Percentiles rank a stretch among this genome's conserved stretches.
Evolutionary conservation across 2,888 invertebrate species (phyloP).

Genomic region (Drosophila nr. perissopoda): DNA sequence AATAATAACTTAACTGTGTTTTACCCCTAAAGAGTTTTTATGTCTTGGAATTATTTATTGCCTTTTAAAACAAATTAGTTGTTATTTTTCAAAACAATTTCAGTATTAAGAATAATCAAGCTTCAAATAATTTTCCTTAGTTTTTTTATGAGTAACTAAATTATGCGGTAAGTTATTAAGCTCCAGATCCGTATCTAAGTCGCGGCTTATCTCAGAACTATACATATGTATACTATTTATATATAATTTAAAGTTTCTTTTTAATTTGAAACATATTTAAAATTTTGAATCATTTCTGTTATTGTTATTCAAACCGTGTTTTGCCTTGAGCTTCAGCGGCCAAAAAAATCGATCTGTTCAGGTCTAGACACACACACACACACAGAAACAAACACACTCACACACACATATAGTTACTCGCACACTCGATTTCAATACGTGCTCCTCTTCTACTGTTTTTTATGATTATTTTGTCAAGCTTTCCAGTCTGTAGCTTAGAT

Average conservation of each 20-base stretch:
- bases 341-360: constrained; percentile 60
- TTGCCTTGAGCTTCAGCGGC: constrained; percentile 41
- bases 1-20: not conserved
- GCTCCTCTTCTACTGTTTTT: constrained; percentile 34
- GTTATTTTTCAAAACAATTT: not conserved
- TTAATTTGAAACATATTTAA: not conserved
- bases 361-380: constrained; percentile 16
- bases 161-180: not conserved
- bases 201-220: not conserved
- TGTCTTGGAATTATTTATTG: not conserved
- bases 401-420: constrained; percentile 13
- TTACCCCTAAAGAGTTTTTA: not conserved
- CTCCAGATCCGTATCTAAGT: not conserved
- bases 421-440: constrained; percentile 12
- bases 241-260: not conserved
- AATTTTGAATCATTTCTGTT: not conserved
- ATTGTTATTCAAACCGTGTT: constrained; percentile 10
- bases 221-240: not conserved
- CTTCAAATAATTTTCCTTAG: not conserved
- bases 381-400: constrained; percentile 13
- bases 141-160: not conserved
- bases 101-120: not conserved
- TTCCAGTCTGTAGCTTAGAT: constrained; percentile 50
- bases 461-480: constrained; percentile 56
- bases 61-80: not conserved